Evolutionary conservation across 2,797 vertebrate genomes (phyloP).

Genomic region (Galago senegalensis): DNA sequence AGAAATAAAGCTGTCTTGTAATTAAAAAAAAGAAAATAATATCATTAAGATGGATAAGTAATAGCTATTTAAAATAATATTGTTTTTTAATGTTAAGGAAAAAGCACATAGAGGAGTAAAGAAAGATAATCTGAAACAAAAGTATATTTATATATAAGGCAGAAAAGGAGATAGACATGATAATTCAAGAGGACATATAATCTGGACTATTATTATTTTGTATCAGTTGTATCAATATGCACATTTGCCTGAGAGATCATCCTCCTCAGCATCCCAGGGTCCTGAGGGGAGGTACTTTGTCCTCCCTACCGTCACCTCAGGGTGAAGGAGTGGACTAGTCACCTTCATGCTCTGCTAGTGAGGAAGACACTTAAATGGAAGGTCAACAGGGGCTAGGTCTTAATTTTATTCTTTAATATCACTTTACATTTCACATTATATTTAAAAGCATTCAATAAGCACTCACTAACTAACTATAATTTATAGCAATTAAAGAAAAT

Average conservation of each 20-base stretch:
- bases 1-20: constrained; percentile 17
- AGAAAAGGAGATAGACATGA: background rate
- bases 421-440: constrained; percentile 29
- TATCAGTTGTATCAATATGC: background rate
- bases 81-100: constrained; percentile 50
- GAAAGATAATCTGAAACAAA: constrained; percentile 15
- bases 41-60: background rate
- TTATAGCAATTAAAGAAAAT: constrained; percentile 7
- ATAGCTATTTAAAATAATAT: constrained; percentile 59
- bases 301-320: background rate
- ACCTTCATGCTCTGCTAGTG: background rate
- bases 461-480: constrained; percentile 41
- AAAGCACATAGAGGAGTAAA: background rate
- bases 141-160: background rate
- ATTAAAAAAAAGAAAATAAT: background rate
- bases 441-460: constrained; percentile 28
- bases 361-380: background rate
- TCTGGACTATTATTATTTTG: constrained; percentile 18
- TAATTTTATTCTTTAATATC: constrained; percentile 52
- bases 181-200: background rate
- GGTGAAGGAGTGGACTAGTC: background rate
- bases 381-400: background rate
- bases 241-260: background rate
- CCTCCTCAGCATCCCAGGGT: background rate
- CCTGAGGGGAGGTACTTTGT: background rate